Percentiles rank a stretch among this genome's conserved stretches.
Evolutionary conservation across 1,140 invertebrate species (phyloP).

Genomic region (Pantala flavescens): DNA sequence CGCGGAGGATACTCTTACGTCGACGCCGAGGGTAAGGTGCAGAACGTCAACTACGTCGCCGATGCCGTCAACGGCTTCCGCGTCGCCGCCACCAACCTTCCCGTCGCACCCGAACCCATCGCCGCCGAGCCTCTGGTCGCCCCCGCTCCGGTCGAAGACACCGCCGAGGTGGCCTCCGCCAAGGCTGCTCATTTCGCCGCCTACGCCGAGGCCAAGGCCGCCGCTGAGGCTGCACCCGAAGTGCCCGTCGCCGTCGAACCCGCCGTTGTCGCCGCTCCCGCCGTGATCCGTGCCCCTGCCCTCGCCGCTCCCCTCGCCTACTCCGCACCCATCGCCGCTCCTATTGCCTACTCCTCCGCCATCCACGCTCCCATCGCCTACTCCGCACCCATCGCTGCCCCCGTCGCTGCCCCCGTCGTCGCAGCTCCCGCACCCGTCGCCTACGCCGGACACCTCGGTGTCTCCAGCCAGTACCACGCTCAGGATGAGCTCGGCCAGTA

Average conservation of each 20-base stretch:
- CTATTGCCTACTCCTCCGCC: background rate
- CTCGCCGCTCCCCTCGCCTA: background rate
- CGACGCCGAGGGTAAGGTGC: conserved; percentile 36
- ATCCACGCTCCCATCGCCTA: conserved; percentile 24
- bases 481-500: conserved; percentile 29
- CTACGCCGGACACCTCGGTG: conserved; percentile 28
- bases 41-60: conserved; percentile 44
- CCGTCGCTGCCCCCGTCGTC: conserved; percentile 19
- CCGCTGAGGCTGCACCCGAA: background rate
- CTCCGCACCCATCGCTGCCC: conserved; percentile 25
- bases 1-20: conserved; percentile 36
- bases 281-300: background rate
- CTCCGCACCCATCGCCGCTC: background rate
- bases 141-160: conserved; percentile 23
- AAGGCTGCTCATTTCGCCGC: conserved; percentile 27
- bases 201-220: conserved; percentile 23
- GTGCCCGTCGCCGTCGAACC: conserved; percentile 7
- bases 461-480: conserved; percentile 31
- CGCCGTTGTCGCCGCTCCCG: conserved; percentile 14
- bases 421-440: conserved; percentile 31
- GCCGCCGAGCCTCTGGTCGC: conserved; percentile 17
- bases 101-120: conserved; percentile 29
- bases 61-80: conserved; percentile 50
- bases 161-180: conserved; percentile 28
- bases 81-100: conserved; percentile 51